Evolutionary conservation across 2,888 invertebrate genomes (phyloP), one percentile per base, ranked within the genome.

Genomic region (Microctonus aethiopoides): DNA sequence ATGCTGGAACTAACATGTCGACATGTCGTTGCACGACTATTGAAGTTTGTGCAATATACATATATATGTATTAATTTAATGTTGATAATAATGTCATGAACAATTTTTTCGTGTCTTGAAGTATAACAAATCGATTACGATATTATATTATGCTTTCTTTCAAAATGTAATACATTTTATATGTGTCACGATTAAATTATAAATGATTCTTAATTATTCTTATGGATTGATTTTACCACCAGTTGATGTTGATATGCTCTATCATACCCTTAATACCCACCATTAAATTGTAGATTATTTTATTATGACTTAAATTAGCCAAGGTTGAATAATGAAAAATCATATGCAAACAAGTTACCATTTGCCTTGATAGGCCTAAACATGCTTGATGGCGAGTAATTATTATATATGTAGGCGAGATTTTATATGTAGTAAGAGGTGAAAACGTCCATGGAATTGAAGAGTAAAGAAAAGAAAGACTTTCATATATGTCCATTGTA

Each of bases 301-400:
- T 3, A 39, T n/a, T 39, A n/a, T 39, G 39, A 39, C 13, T 39
- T 39, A 13, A 39, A 39, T 16, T 13, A 13, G 46, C 26, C 68
- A 74, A 73, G 74, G 75, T 65, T 75, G 73, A 39, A 39, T 22
- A 5, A 22, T 20, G 20, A 20, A 11, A 7, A 41, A 22, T 52
- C 7, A 20, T 20, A 20, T 22, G 16, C 6, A n/a, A 16, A 36
- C 1, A 22, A 24, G 10, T 20, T 75, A 75, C 78, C 74, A 64
- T 46, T n/a, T n/a, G n/a, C n/a, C n/a, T n/a, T n/a, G n/a, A n/a
- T n/a, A n/a, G n/a, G n/a, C n/a, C n/a, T n/a, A n/a, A n/a, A n/a
- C n/a, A n/a, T n/a, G n/a, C n/a, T n/a, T n/a, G n/a, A n/a, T n/a
- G n/a, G n/a, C n/a, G n/a, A n/a, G n/a, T n/a, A n/a, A n/a, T n/a